Percentiles rank a stretch among this genome's conserved stretches.
These are phyloP conservation scores for Dioctria linearis DNA, from an alignment of 2,888 invertebrate species.

Conservation along the genomic window DNA sequence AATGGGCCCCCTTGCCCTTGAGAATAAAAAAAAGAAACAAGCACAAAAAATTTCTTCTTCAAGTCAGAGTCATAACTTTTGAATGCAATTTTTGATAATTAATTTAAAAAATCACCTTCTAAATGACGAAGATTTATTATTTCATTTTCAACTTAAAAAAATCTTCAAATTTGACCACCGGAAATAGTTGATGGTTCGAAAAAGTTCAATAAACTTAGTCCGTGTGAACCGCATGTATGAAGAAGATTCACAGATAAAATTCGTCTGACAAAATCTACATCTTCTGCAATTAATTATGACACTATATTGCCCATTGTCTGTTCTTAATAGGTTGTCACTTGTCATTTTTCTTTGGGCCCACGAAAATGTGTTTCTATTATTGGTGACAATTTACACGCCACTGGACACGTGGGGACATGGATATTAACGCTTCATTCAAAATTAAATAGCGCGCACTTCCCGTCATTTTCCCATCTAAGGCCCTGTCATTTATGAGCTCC, in stretches of 20 bases:
- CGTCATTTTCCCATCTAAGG: constrained; percentile 4
- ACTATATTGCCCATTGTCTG: constrained; percentile 35
- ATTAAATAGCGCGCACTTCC: constrained; percentile 45
- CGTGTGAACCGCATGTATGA: too few species aligned
- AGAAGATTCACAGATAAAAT: neutral
- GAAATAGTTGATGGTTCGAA: too few species aligned
- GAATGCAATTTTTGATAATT: too few species aligned
- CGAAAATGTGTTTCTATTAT: constrained; percentile 29
- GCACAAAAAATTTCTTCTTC: too few species aligned
- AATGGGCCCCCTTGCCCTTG: too few species aligned
- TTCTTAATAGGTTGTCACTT: constrained; percentile 23
- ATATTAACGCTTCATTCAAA: constrained; percentile 36
- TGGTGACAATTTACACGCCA: constrained; percentile 50
- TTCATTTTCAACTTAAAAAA: too few species aligned
- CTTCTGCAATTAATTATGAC: constrained; percentile 30
- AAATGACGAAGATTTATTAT: too few species aligned
- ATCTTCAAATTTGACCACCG: too few species aligned
- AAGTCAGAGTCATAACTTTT: too few species aligned
- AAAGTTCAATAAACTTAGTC: too few species aligned
- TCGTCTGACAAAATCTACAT: constrained; percentile 11
- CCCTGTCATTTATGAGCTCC: constrained; percentile 11
- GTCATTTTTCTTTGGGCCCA: constrained; percentile 30
- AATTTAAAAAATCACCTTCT: too few species aligned
- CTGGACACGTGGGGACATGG: constrained; percentile 44
- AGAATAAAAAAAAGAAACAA: too few species aligned